Evolutionary conservation across 2,113 vertebrate genomes (phyloP).

Genomic region (Pomatorhinus ruficollis): DNA sequence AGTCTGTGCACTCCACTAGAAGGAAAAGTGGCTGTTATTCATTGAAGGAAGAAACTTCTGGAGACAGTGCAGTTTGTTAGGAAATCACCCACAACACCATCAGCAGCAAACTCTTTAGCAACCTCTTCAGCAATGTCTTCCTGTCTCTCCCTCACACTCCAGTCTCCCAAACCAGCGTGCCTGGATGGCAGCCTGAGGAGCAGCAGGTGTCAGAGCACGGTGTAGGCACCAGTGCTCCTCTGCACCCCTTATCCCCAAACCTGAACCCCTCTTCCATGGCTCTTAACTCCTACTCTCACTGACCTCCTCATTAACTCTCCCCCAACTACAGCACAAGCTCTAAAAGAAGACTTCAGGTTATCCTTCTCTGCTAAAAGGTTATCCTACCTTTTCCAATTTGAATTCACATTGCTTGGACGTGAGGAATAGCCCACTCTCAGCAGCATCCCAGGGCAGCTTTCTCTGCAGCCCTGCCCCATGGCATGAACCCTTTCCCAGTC

Average conservation of each 20-base stretch:
- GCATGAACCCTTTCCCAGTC: neutral
- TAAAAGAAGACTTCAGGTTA: neutral
- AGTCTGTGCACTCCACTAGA: neutral
- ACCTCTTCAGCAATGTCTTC: neutral
- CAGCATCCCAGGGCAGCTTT: neutral
- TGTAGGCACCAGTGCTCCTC: neutral
- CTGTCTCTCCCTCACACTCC: neutral
- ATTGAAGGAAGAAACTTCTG: neutral
- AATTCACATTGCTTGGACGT: neutral
- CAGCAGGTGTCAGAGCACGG: accelerated
- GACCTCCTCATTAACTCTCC: neutral
- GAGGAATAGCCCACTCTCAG: neutral
- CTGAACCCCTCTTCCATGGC: neutral
- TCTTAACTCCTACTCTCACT: neutral
- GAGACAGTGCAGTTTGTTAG: neutral
- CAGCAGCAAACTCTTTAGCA: neutral
- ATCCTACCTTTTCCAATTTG: neutral
- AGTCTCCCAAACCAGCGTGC: accelerated
- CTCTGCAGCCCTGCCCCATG: neutral
- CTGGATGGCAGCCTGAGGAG: neutral
- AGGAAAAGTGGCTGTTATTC: neutral
- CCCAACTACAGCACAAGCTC: neutral
- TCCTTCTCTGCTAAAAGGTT: no score
- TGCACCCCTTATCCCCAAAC: neutral
- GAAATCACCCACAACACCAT: neutral